Evolutionary conservation across 1,140 invertebrate species (phyloP).

Genomic region (Tetragonula clypearis): DNA sequence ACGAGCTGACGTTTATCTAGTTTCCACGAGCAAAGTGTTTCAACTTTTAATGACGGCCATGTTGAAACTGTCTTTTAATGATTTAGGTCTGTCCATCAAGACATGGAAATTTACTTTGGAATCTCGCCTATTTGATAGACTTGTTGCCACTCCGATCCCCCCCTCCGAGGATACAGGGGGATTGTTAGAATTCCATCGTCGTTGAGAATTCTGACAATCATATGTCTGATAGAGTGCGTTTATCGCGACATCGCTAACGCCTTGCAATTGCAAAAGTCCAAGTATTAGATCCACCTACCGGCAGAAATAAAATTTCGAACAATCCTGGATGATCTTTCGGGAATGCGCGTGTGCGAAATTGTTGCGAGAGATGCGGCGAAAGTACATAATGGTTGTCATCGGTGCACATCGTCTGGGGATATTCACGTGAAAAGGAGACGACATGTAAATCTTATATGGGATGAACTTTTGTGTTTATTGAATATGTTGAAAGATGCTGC

Average conservation of each 20-base stretch:
- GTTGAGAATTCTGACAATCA: too few species aligned
- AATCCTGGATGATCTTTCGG: background rate
- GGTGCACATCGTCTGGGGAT: constrained; percentile 12
- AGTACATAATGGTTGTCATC: background rate
- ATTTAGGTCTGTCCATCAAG: background rate
- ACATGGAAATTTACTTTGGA: background rate
- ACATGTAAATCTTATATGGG: constrained; percentile 30
- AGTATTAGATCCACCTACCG: too few species aligned
- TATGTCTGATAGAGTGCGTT: too few species aligned
- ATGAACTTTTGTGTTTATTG: constrained; percentile 17
- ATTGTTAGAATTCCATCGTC: too few species aligned
- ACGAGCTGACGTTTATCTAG: background rate
- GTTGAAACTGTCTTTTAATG: background rate
- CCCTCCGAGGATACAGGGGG: background rate
- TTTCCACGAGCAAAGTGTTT: background rate
- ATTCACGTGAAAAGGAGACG: constrained; percentile 44
- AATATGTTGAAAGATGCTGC: background rate
- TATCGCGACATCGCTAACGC: too few species aligned
- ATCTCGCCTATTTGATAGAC: background rate
- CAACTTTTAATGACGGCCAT: background rate
- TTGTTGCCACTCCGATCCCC: background rate
- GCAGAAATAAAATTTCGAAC: too few species aligned
- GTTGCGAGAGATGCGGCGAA: constrained; percentile 4
- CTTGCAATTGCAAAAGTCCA: too few species aligned
- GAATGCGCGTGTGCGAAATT: background rate